Conservation (phyloP, 2,888 invertebrate genomes). For the Parnassius mnemosyne region DNA sequence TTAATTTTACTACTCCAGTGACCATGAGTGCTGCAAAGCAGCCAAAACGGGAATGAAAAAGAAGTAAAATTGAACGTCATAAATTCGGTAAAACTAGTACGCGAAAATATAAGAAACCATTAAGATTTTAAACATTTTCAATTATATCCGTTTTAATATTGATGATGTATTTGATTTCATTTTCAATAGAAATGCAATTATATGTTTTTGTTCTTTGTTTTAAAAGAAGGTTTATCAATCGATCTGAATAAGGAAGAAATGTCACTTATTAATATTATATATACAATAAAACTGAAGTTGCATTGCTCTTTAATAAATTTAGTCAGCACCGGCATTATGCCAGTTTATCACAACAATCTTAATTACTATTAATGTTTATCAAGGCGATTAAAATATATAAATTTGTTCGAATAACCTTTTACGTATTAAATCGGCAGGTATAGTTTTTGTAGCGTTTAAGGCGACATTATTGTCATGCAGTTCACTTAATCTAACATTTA, state of each 20-base stretch:
- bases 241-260: too few species aligned
- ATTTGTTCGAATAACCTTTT: slow-evolving; percentile 59
- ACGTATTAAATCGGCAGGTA: slow-evolving; percentile 53
- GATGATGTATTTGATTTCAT: too few species aligned
- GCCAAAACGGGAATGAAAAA: too few species aligned
- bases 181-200: too few species aligned
- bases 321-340: slow-evolving; percentile 51
- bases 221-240: background rate
- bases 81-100: too few species aligned
- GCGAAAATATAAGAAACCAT: too few species aligned
- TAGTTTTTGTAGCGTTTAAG: slow-evolving; percentile 40
- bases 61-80: too few species aligned
- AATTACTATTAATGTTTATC: slow-evolving; percentile 46
- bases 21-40: too few species aligned
- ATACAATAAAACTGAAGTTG: slow-evolving; percentile 20
- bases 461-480: slow-evolving; percentile 66
- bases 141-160: too few species aligned
- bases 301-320: slow-evolving; percentile 47
- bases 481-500: slow-evolving; percentile 54
- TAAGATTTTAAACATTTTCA: too few species aligned
- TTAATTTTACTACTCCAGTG: too few species aligned
- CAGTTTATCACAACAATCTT: slow-evolving; percentile 62
- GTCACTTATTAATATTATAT: too few species aligned
- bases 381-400: slow-evolving; percentile 45
- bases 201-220: background rate